A percentile compares a stretch with the other conserved stretches of the same genome.
Evolutionary conservation across 1,140 invertebrate species (phyloP).

Genomic region (Colletes latitarsis): DNA sequence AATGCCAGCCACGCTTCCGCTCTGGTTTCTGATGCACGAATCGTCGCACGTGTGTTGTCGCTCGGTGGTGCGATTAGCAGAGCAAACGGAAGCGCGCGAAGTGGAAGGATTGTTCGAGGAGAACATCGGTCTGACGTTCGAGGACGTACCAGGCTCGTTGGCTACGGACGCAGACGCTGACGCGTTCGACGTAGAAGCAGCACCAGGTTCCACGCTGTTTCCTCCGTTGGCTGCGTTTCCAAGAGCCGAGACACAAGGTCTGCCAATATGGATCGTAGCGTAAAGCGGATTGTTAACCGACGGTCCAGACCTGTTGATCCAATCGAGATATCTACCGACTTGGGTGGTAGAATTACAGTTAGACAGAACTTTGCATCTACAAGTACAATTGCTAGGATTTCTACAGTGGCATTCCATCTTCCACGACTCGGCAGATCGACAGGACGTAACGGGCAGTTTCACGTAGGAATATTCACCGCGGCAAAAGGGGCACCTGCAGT

Average conservation of each 20-base stretch:
- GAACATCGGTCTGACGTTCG: slow-evolving; percentile 50
- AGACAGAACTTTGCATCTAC: slow-evolving; percentile 64
- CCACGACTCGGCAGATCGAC: slow-evolving; percentile 63
- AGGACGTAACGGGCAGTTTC: slow-evolving; percentile 68
- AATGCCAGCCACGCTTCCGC: slow-evolving; percentile 63
- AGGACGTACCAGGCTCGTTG: slow-evolving; percentile 57
- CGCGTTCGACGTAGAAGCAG: slow-evolving; percentile 53
- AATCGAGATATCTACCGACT: slow-evolving; percentile 69
- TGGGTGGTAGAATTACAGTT: slow-evolving; percentile 73
- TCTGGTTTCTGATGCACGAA: slow-evolving; percentile 75
- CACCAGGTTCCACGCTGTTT: slow-evolving; percentile 29
- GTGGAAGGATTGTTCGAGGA: slow-evolving; percentile 61
- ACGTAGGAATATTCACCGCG: slow-evolving; percentile 71
- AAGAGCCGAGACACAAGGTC: slow-evolving; percentile 59
- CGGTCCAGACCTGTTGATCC: slow-evolving; percentile 61
- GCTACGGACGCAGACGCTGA: slow-evolving; percentile 27
- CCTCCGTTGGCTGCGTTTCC: slow-evolving; percentile 45
- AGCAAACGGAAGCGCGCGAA: slow-evolving; percentile 59
- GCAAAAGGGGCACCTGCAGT: slow-evolving; percentile 73
- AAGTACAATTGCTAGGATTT: slow-evolving; percentile 68
- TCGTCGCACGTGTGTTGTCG: slow-evolving; percentile 76
- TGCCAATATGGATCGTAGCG: slow-evolving; percentile 74
- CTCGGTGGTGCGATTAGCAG: slow-evolving; percentile 49
- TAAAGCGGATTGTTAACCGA: slow-evolving; percentile 76
- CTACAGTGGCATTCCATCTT: slow-evolving; percentile 72